A percentile compares a stretch with the other conserved stretches of the same genome.
Conservation (phyloP, 1,140 invertebrate genomes). For the Drosophila tristis region DNA sequence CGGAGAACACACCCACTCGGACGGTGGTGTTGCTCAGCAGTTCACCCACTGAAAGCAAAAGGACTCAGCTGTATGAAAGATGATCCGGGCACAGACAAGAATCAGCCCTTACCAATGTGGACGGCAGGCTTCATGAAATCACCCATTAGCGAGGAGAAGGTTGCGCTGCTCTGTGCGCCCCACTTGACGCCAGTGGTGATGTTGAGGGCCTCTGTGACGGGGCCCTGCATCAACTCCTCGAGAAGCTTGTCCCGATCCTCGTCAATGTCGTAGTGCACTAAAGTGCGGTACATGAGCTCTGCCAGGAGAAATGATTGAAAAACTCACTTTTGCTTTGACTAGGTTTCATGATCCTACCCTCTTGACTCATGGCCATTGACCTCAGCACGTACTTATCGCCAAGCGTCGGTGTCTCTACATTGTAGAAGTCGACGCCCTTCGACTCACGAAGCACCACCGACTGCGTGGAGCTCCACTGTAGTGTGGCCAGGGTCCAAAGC, state of each 20-base stretch:
- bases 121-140: constrained; percentile 95
- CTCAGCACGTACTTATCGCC: constrained; percentile 48
- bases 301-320: not conserved
- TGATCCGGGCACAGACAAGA: too few relatives aligned
- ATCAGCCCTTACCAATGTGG: constrained; percentile 85
- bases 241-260: constrained; percentile 82
- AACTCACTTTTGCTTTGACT: not conserved
- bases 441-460: constrained; percentile 86
- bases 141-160: constrained; percentile 87
- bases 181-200: constrained; percentile 88
- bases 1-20: constrained; percentile 78
- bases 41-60: constrained; percentile 86
- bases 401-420: constrained; percentile 87
- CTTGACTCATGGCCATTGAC: constrained; percentile 37
- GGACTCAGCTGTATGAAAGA: not conserved
- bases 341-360: constrained; percentile 25
- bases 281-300: constrained; percentile 77
- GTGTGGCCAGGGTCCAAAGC: constrained; percentile 87
- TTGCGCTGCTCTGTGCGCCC: constrained; percentile 86
- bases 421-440: constrained; percentile 91
- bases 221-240: constrained; percentile 89
- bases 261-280: constrained; percentile 78
- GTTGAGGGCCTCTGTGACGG: constrained; percentile 87
- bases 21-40: constrained; percentile 88
- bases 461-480: constrained; percentile 88